Evolutionary conservation across 2,888 invertebrate genomes (phyloP).

Genomic region (Neuroscelio doddi): DNA sequence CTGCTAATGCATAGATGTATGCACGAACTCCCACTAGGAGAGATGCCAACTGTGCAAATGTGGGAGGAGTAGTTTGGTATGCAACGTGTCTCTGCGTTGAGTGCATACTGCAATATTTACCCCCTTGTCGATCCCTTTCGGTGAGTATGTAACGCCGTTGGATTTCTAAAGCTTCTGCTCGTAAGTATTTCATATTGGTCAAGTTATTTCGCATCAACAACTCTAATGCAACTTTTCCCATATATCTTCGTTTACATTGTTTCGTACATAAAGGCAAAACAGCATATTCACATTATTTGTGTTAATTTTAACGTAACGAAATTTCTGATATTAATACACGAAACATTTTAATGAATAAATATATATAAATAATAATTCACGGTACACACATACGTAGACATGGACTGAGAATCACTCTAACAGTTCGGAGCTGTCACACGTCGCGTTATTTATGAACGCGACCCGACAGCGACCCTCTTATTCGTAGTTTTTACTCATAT

Average conservation of each 20-base stretch:
- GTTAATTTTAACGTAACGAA: too few species aligned
- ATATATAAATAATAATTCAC: neutral
- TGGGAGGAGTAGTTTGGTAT: slow-evolving; percentile 48
- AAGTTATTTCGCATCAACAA: slow-evolving; percentile 18
- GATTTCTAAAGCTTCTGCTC: slow-evolving; percentile 6
- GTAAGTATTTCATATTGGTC: slow-evolving; percentile 3
- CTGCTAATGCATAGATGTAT: slow-evolving; percentile 65
- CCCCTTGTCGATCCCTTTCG: slow-evolving; percentile 45
- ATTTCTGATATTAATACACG: too few species aligned
- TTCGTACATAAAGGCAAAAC: too few species aligned
- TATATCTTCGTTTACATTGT: too few species aligned
- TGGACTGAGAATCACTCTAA: slow-evolving; percentile 40
- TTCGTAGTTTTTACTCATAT: slow-evolving; percentile 64
- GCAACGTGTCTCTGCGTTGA: slow-evolving; percentile 62
- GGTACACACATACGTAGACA: slow-evolving; percentile 15
- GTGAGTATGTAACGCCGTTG: slow-evolving; percentile 9
- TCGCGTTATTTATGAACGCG: slow-evolving; percentile 64
- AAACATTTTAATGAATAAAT: neutral
- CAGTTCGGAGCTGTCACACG: slow-evolving; percentile 57
- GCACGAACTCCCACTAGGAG: slow-evolving; percentile 29
- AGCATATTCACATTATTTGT: too few species aligned
- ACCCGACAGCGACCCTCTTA: slow-evolving; percentile 63
- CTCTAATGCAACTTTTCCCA: too few species aligned
- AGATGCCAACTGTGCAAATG: slow-evolving; percentile 45
- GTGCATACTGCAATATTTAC: slow-evolving; percentile 69